These are phyloP conservation scores for Drosophila repletoides DNA, from an alignment of 1,140 invertebrate genomes.

Conservation along the genomic window DNA sequence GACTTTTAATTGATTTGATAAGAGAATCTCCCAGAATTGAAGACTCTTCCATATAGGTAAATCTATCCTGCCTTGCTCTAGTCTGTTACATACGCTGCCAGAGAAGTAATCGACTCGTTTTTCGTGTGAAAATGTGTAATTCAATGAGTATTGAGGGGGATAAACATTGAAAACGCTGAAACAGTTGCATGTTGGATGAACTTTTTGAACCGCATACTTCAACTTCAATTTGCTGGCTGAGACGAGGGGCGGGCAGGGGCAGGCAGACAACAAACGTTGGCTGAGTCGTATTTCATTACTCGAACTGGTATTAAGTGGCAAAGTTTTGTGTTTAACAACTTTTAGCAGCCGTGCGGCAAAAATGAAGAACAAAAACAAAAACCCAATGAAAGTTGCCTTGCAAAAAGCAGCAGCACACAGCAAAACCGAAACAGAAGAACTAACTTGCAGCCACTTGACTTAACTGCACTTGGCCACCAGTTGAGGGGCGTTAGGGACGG, in stretches of 20 bases:
- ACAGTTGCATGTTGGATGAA: constrained; percentile 73
- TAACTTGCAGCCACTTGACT: constrained; percentile 71
- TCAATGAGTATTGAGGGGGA: too few relatives aligned
- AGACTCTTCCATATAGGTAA: too few relatives aligned
- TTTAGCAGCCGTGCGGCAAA: constrained; percentile 70
- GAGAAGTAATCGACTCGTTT: too few relatives aligned
- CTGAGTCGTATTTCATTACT: constrained; percentile 78
- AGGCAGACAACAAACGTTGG: constrained; percentile 18
- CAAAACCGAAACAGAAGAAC: constrained; percentile 55
- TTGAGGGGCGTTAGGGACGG: not conserved
- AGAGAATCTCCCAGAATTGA: too few relatives aligned
- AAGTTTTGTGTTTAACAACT: constrained; percentile 80
- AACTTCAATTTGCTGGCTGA: constrained; percentile 69
- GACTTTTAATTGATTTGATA: too few relatives aligned
- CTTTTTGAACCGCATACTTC: constrained; percentile 74
- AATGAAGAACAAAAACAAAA: constrained; percentile 64
- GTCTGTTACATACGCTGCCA: too few relatives aligned
- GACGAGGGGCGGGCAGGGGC: not conserved
- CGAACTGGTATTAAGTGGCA: constrained; percentile 80
- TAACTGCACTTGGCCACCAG: constrained; percentile 53
- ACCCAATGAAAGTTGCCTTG: constrained; percentile 52
- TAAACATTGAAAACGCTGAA: constrained; percentile 27
- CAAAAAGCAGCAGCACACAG: constrained; percentile 20
- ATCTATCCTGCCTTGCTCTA: too few relatives aligned
- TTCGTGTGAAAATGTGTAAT: too few relatives aligned